Percentiles rank a stretch among this genome's conserved stretches.
phyloP scores from a whole-genome alignment of 2,113 vertebrate species.

The Seriola rivoliana region DNA sequence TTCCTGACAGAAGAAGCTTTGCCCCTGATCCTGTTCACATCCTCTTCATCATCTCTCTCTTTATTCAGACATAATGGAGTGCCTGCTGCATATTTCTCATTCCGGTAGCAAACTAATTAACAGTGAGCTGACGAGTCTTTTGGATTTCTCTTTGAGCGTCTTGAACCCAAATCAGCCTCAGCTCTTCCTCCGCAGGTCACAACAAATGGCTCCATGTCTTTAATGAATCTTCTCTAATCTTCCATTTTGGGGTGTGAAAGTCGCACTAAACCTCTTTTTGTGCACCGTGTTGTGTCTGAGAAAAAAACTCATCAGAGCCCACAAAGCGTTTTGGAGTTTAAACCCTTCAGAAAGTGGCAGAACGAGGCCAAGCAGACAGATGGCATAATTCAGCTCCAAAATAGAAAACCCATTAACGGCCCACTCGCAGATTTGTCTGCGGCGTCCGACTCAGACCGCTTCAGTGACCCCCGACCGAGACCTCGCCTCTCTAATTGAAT shows the following conservation, averaged over 20 bases:
- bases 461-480: constrained; percentile 40
- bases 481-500: constrained; percentile 60
- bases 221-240: constrained; percentile 37
- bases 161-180: background rate
- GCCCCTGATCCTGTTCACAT: too few species aligned
- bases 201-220: background rate
- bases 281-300: constrained; percentile 20
- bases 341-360: constrained; percentile 52
- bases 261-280: background rate
- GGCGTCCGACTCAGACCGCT: constrained; percentile 32
- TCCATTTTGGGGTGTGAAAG: background rate
- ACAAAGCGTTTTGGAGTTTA: constrained; percentile 49
- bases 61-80: background rate
- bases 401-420: constrained; percentile 61
- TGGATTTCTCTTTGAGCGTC: background rate
- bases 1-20: too few species aligned
- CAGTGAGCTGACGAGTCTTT: background rate
- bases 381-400: constrained; percentile 60
- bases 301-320: constrained; percentile 40
- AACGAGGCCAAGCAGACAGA: constrained; percentile 66
- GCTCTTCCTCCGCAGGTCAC: background rate
- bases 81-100: background rate
- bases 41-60: background rate
- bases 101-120: background rate
- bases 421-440: constrained; percentile 52